Evolutionary conservation across 2,113 vertebrate species (phyloP).

Genomic region (Regulus satrapa): DNA sequence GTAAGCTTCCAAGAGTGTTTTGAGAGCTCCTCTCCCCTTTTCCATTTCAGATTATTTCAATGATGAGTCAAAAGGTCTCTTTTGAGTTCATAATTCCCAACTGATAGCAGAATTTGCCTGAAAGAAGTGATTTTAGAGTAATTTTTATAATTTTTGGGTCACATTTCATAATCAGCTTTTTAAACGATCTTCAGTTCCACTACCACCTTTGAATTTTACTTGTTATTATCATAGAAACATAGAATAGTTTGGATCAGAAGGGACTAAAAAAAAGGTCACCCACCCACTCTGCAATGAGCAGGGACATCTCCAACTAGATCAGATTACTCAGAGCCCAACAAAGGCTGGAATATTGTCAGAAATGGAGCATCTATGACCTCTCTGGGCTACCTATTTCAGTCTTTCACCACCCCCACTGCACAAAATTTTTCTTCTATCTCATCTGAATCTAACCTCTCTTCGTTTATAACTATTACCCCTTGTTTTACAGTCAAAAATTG

Average conservation of each 20-base stretch:
- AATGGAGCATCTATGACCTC: background rate
- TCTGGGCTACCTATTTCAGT: background rate
- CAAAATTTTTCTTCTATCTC: background rate
- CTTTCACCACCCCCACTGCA: background rate
- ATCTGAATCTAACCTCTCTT: background rate
- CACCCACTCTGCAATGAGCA: background rate
- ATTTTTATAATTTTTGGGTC: background rate
- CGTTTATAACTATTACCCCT: background rate
- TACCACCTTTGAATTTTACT: background rate
- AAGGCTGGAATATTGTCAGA: rapidly evolving
- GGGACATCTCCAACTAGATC: background rate
- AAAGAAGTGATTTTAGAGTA: background rate
- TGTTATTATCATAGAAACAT: background rate
- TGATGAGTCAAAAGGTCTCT: background rate
- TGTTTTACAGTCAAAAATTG: background rate
- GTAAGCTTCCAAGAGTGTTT: background rate
- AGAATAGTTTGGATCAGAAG: background rate
- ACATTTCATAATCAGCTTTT: background rate
- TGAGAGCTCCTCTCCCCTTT: background rate
- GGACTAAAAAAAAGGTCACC: background rate
- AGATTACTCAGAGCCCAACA: background rate
- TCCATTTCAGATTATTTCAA: background rate
- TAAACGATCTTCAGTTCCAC: background rate
- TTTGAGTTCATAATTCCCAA: background rate
- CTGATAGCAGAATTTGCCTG: background rate